These are phyloP conservation scores for Ciconia maguari DNA, from an alignment of 2,113 vertebrate genomes.

Conservation along the genomic window DNA sequence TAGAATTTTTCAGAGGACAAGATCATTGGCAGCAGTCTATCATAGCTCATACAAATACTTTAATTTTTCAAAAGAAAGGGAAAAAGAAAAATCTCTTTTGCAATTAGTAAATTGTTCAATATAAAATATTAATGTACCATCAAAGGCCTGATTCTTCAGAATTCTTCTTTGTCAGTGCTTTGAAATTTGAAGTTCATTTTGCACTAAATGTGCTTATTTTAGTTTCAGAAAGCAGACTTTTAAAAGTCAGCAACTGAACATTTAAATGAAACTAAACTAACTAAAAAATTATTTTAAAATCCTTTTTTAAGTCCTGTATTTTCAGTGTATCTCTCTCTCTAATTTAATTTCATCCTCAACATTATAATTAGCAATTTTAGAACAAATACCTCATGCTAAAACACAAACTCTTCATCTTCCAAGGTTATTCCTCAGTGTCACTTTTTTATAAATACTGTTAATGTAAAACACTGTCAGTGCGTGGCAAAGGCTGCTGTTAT, in stretches of 20 bases:
- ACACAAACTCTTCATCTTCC: neutral
- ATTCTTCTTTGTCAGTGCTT: neutral
- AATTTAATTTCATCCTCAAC: neutral
- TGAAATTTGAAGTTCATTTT: slow-evolving; percentile 8
- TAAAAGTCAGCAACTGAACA: neutral
- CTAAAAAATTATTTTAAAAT: neutral
- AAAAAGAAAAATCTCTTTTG: neutral
- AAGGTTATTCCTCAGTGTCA: neutral
- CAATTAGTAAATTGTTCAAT: neutral
- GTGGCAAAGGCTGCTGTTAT: neutral
- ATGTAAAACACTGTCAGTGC: neutral
- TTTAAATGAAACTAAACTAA: neutral
- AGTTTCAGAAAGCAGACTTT: neutral
- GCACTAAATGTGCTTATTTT: neutral
- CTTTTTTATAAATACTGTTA: neutral
- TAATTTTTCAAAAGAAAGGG: neutral
- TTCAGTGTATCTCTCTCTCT: neutral
- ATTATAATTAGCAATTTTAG: neutral
- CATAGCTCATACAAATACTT: neutral
- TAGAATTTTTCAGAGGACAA: neutral
- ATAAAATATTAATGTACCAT: slow-evolving; percentile 6
- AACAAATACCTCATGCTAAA: neutral
- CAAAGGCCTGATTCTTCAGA: neutral
- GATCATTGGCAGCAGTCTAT: neutral
- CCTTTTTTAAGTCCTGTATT: neutral